These are phyloP conservation scores for Siniperca obscura DNA, from an alignment of 2,797 vertebrate species.

Conservation along the genomic window DNA sequence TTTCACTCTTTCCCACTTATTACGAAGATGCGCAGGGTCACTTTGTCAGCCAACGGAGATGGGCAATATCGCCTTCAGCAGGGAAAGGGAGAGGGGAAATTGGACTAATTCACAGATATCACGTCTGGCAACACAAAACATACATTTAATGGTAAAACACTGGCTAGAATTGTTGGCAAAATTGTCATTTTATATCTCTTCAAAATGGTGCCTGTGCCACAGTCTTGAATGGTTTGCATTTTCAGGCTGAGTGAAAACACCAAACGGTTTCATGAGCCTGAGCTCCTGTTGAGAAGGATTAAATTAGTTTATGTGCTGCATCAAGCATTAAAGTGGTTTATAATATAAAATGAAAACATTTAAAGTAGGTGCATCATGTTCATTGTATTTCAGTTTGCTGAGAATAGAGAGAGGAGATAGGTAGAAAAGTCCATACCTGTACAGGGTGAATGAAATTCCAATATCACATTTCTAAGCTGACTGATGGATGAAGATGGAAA, in stretches of 20 bases:
- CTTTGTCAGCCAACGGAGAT: slow-evolving; percentile 55
- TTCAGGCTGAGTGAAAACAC: slow-evolving; percentile 20
- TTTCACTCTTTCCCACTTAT: slow-evolving; percentile 63
- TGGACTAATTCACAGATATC: slow-evolving; percentile 46
- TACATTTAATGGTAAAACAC: slow-evolving; percentile 39
- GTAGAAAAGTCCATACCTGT: not conserved
- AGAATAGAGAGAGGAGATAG: not conserved
- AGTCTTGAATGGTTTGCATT: slow-evolving; percentile 13
- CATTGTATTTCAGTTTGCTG: not conserved
- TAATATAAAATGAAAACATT: slow-evolving; percentile 12
- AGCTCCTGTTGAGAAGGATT: slow-evolving; percentile 21
- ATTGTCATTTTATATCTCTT: slow-evolving; percentile 27
- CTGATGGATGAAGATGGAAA: not conserved
- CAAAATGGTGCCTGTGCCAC: slow-evolving; percentile 23
- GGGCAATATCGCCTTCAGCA: slow-evolving; percentile 35
- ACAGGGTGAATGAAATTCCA: not conserved
- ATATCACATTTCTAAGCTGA: slow-evolving; percentile 6
- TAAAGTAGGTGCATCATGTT: not conserved
- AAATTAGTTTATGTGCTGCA: slow-evolving; percentile 36
- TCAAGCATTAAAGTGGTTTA: slow-evolving; percentile 21
- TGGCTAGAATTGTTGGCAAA: slow-evolving; percentile 14
- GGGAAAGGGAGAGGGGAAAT: slow-evolving; percentile 28
- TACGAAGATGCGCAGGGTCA: slow-evolving; percentile 54
- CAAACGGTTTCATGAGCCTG: slow-evolving; percentile 2
- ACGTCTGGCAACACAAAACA: slow-evolving; percentile 27